A percentile compares a stretch with the other conserved stretches of the same genome.
Evolutionary conservation across 2,888 invertebrate genomes (phyloP).

Genomic region (Steinernema scapterisci): DNA sequence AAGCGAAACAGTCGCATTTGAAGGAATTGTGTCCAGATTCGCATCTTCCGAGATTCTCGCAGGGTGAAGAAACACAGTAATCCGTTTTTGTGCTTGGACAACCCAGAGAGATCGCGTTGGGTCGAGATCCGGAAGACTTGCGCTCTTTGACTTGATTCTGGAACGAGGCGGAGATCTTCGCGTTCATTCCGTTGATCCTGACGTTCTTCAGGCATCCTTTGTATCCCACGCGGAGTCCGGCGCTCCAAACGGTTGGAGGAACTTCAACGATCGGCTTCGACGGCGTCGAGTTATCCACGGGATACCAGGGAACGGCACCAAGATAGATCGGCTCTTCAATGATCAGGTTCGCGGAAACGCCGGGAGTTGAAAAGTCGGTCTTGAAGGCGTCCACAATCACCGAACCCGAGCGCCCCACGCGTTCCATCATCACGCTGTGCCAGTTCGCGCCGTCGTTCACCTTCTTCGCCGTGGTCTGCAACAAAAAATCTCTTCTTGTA

Average conservation of each 20-base stretch:
- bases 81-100: slow-evolving; percentile 47
- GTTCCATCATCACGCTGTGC: slow-evolving; percentile 63
- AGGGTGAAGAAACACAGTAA: slow-evolving; percentile 55
- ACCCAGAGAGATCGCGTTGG: slow-evolving; percentile 48
- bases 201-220: slow-evolving; percentile 65
- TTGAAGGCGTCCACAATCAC: slow-evolving; percentile 62
- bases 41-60: slow-evolving; percentile 61
- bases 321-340: slow-evolving; percentile 59
- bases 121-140: slow-evolving; percentile 38
- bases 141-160: slow-evolving; percentile 40
- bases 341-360: slow-evolving; percentile 64
- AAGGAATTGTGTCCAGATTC: slow-evolving; percentile 44
- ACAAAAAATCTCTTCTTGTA: background rate
- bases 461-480: slow-evolving; percentile 57
- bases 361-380: slow-evolving; percentile 66
- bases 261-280: slow-evolving; percentile 50
- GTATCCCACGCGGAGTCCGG: slow-evolving; percentile 52
- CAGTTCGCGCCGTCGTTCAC: slow-evolving; percentile 55
- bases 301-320: slow-evolving; percentile 51
- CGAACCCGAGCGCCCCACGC: slow-evolving; percentile 59
- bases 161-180: slow-evolving; percentile 59
- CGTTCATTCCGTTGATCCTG: slow-evolving; percentile 64
- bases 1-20: slow-evolving; percentile 61
- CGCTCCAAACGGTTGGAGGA: slow-evolving; percentile 47
- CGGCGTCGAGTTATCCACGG: slow-evolving; percentile 46